Evolutionary conservation across 1,140 invertebrate genomes (phyloP).

Genomic region (Tetragnatha versicolor): DNA sequence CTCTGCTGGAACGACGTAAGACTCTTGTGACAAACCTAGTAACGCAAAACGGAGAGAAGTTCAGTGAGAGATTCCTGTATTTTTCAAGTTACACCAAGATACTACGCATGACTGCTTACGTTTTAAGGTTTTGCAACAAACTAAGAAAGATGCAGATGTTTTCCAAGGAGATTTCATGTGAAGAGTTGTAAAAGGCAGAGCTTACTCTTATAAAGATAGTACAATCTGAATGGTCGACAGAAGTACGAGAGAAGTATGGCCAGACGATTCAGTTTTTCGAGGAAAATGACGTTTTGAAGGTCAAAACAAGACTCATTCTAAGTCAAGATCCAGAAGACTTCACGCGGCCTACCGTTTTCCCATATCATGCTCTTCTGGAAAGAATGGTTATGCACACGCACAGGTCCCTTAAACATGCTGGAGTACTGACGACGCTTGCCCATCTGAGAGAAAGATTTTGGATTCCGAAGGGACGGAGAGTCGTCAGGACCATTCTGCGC

Average conservation of each 20-base stretch:
- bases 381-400: constrained; percentile 1
- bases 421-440: neutral
- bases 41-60: neutral
- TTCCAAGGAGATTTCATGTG: neutral
- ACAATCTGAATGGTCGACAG: constrained; percentile 13
- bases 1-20: constrained; percentile 19
- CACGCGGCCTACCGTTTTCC: neutral
- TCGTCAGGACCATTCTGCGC: neutral
- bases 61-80: constrained; percentile 8
- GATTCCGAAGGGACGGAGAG: constrained; percentile 24
- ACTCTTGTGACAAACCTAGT: neutral
- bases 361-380: neutral
- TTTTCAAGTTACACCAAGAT: constrained; percentile 27
- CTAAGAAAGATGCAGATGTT: neutral
- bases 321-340: constrained; percentile 9
- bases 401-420: neutral
- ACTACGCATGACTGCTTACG: neutral
- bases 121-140: constrained; percentile 19
- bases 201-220: constrained; percentile 5
- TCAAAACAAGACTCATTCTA: constrained; percentile 5
- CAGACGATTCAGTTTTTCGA: constrained; percentile 1
- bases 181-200: constrained; percentile 19
- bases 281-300: constrained; percentile 8
- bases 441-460: constrained; percentile 20
- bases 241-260: neutral